phyloP scores from a whole-genome alignment of 1,140 invertebrate species.

The Lepidurus couesii region DNA sequence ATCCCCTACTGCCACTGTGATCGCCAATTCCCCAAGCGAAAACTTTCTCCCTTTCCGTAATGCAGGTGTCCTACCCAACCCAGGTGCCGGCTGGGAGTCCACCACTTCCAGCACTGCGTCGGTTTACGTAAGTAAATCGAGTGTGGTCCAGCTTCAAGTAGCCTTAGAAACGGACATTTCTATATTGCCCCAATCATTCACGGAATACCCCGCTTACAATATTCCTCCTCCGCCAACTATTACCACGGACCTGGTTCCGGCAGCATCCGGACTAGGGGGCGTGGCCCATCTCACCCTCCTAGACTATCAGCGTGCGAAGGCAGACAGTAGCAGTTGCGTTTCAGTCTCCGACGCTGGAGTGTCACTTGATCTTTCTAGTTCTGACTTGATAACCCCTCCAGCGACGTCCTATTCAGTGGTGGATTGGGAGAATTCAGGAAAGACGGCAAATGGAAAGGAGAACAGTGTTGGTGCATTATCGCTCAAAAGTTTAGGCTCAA shows the following conservation, averaged over 20 bases:
- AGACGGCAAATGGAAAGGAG: not conserved
- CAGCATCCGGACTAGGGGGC: conserved; percentile 11
- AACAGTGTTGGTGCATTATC: not conserved
- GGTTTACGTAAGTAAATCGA: not conserved
- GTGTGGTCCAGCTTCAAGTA: not conserved
- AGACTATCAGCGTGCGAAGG: not conserved
- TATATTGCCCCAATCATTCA: not conserved
- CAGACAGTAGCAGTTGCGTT: not conserved
- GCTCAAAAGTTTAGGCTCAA: not conserved
- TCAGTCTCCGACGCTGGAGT: not conserved
- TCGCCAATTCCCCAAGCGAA: not conserved
- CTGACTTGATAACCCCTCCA: not conserved
- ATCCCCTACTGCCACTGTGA: not conserved
- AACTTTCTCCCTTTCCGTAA: conserved; percentile 1
- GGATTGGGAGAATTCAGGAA: not conserved
- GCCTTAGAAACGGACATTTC: not conserved
- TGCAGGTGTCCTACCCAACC: not conserved
- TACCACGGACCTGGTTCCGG: not conserved
- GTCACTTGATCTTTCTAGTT: not conserved
- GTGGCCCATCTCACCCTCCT: not conserved
- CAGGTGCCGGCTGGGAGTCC: conserved; percentile 6
- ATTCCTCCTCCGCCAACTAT: not conserved
- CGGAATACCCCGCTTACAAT: not conserved
- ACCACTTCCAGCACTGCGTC: not conserved
- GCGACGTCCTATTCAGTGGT: not conserved